These are phyloP conservation scores for Xiphophorus maculatus DNA, from an alignment of 2,113 vertebrate genomes.

Conservation along the genomic window DNA sequence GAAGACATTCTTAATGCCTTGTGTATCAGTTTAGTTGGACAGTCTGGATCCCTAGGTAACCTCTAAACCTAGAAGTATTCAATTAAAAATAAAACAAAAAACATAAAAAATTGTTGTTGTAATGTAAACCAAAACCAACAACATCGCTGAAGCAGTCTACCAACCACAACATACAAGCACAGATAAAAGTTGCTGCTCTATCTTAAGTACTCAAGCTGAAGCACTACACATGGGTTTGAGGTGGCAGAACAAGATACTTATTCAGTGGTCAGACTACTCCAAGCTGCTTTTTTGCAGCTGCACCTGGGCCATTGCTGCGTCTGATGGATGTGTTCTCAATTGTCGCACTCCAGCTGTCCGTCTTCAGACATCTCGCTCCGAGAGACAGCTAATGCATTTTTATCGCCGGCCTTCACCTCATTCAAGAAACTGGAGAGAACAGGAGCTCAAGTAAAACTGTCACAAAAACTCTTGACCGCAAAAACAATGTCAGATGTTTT, in stretches of 20 bases:
- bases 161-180: neutral
- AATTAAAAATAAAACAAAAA: neutral
- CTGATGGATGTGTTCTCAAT: conserved; percentile 62
- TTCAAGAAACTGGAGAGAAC: conserved; percentile 43
- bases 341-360: conserved; percentile 47
- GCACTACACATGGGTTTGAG: conserved; percentile 28
- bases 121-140: neutral
- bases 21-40: neutral
- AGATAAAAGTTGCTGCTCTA: conserved; percentile 8
- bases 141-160: neutral
- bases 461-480: conserved; percentile 44
- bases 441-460: conserved; percentile 40
- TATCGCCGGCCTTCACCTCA: conserved; percentile 58
- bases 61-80: neutral
- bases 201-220: conserved; percentile 26
- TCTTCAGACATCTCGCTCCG: conserved; percentile 47
- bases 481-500: conserved; percentile 14
- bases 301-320: conserved; percentile 35
- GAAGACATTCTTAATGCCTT: too few relatives aligned
- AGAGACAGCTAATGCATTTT: conserved; percentile 67
- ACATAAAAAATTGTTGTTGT: neutral
- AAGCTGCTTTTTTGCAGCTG: conserved; percentile 45
- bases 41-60: neutral
- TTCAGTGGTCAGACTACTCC: conserved; percentile 48
- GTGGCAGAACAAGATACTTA: conserved; percentile 56